Percentiles rank a stretch among this genome's conserved stretches.
phyloP scores from a whole-genome alignment of 2,888 invertebrate genomes.

The Melanophora roralis region DNA sequence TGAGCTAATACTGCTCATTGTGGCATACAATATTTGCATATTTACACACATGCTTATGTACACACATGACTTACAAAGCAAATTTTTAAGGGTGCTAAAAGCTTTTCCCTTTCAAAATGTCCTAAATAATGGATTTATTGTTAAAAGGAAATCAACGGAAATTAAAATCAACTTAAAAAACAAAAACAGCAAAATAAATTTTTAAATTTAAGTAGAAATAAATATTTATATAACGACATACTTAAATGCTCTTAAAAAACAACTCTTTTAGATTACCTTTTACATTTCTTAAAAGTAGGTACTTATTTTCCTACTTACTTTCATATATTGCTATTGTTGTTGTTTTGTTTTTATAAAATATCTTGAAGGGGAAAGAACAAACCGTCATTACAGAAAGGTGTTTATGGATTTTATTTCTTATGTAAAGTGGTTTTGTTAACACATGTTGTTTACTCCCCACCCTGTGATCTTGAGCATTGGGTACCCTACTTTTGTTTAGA shows the following conservation, averaged over 20 bases:
- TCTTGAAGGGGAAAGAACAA: slow-evolving; percentile 8
- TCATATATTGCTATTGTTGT: not conserved
- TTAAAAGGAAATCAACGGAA: slow-evolving; percentile 64
- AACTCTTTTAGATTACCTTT: slow-evolving; percentile 37
- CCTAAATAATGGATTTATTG: not conserved
- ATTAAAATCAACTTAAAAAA: slow-evolving; percentile 68
- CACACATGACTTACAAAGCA: not conserved
- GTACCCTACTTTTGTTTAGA: not conserved
- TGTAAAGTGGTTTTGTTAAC: slow-evolving; percentile 51
- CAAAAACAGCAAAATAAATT: slow-evolving; percentile 19
- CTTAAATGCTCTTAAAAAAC: slow-evolving; percentile 34
- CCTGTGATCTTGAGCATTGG: slow-evolving; percentile 24
- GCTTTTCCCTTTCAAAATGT: not conserved
- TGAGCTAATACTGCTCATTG: too few species aligned
- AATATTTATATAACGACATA: slow-evolving; percentile 26
- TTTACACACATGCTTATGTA: too few species aligned
- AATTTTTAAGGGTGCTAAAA: slow-evolving; percentile 48
- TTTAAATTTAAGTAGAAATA: slow-evolving; percentile 26
- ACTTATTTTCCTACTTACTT: not conserved
- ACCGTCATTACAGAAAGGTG: slow-evolving; percentile 10
- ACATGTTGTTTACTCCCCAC: slow-evolving; percentile 33
- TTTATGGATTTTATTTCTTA: slow-evolving; percentile 10
- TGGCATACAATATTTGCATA: too few species aligned
- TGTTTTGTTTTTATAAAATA: not conserved
- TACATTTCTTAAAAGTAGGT: slow-evolving; percentile 3